phyloP scores from a whole-genome alignment of 2,888 invertebrate genomes.

The Nomada ferruginata region DNA sequence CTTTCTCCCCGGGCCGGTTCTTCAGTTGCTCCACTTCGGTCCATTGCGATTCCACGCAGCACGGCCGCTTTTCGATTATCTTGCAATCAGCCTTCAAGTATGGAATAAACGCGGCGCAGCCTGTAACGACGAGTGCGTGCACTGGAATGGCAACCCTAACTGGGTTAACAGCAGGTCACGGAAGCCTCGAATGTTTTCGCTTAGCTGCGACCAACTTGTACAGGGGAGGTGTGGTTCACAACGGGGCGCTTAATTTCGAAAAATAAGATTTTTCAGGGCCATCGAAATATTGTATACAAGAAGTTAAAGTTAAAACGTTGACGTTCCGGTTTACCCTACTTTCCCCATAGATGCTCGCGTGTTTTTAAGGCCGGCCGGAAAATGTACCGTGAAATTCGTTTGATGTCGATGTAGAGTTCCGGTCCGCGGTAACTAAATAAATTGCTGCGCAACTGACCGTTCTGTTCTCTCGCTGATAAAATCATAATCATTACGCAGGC shows the following conservation, averaged over 20 bases:
- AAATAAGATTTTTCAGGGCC: no score
- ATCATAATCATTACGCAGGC: conserved; percentile 4
- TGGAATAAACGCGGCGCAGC: conserved; percentile 36
- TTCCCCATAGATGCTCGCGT: conserved; percentile 1
- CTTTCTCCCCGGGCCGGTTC: not conserved
- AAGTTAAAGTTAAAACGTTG: no score
- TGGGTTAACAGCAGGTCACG: conserved; percentile 76
- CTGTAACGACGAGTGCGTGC: conserved; percentile 44
- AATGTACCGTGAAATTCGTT: conserved; percentile 28
- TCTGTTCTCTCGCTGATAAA: not conserved
- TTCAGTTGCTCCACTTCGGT: conserved; percentile 9
- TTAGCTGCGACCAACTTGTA: conserved; percentile 20
- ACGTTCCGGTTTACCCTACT: no score
- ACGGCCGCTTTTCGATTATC: conserved; percentile 49
- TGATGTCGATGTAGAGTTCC: not conserved
- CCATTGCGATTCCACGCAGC: conserved; percentile 26
- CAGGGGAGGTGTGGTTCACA: no score
- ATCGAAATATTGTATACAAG: no score
- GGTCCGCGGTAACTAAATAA: not conserved
- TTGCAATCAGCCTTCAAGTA: conserved; percentile 45
- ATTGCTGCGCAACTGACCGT: not conserved
- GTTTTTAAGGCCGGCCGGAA: not conserved
- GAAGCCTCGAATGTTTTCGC: conserved; percentile 74
- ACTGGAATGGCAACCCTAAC: conserved; percentile 68
- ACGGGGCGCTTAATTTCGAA: no score